Base-by-base conservation (phyloP, 2,797 vertebrate species). In the Oreonectes daqikongensis region DNA sequence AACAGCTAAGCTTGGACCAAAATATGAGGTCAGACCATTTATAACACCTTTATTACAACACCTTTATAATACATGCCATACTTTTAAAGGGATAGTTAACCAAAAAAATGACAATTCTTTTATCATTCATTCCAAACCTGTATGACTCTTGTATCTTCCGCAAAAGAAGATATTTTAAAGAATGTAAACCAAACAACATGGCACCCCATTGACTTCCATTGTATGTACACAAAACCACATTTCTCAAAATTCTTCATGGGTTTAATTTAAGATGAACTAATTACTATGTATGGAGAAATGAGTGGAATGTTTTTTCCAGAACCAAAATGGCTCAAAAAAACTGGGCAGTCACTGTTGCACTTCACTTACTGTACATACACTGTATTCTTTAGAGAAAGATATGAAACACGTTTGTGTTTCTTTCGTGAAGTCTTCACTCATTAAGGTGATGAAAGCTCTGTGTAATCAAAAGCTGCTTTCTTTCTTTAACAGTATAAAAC, bases 381-480 rank as follows among this genome's bases (percentile, higher is more conserved):
- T 0, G 24, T 48, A n/a, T n/a, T n/a, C n/a, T n/a, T 52, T 69
- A 5, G 32, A 77, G 75, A 28, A 1, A 0, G 22, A 77, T 65
- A 69, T 44, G 38, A 75, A 75, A 75, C 55, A 2, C 14, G 63
- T 57, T 6, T 10, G 2, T 20, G 26, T 18, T 65, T 24, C 44
- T 61, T 30, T 30, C 44, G 26, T 18, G 17, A 42, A 48, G 65
- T 55, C 52, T n/a, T 53, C 46, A 35, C 63, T 60, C 63, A 50
- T 68, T 61, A 59, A 59, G 35, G 7, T 48, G 68, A 57, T 50
- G 40, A 75, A 70, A 65, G 66, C 14, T 46, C 57, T 52, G 65
- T 69, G 28, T 59, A 75, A 80, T 76, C 60, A 32, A 76, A 80
- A 70, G 32, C 53, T 20, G 28, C 26, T 24, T 61, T 80, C 66